Conservation (phyloP, 2,888 invertebrate genomes). For the Trachelus stipa region DNA sequence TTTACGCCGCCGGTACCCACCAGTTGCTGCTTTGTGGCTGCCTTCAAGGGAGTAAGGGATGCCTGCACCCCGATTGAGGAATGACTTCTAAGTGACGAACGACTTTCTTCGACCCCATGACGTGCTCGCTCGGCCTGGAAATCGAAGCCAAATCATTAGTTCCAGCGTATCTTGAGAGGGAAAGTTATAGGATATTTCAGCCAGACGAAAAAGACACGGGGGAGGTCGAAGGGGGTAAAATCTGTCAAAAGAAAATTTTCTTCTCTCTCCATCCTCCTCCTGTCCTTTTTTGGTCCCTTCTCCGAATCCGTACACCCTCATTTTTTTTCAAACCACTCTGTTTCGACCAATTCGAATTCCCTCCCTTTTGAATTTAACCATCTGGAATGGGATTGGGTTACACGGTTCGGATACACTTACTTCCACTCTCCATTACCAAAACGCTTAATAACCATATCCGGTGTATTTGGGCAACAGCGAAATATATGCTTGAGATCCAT, state of each 20-base stretch:
- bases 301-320: not conserved
- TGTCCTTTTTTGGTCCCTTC: not conserved
- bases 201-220: not conserved
- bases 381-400: not conserved
- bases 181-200: constrained; percentile 3
- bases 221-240: constrained; percentile 12
- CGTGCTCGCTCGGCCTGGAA: constrained; percentile 22
- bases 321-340: not conserved
- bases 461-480: not conserved
- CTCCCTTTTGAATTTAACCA: not conserved
- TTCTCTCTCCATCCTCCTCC: constrained; percentile 1
- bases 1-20: constrained; percentile 16
- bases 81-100: constrained; percentile 32
- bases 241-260: not conserved
- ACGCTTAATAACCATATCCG: not conserved
- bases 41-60: not conserved
- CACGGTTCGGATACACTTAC: not conserved
- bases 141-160: constrained; percentile 32
- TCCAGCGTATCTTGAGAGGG: constrained; percentile 22
- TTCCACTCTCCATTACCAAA: not conserved
- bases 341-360: not conserved
- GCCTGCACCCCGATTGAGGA: constrained; percentile 27
- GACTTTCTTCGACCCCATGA: constrained; percentile 26
- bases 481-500: not conserved
- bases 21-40: constrained; percentile 35